Conservation (phyloP, 2,113 vertebrate genomes). For the Synodontis membranacea region DNA sequence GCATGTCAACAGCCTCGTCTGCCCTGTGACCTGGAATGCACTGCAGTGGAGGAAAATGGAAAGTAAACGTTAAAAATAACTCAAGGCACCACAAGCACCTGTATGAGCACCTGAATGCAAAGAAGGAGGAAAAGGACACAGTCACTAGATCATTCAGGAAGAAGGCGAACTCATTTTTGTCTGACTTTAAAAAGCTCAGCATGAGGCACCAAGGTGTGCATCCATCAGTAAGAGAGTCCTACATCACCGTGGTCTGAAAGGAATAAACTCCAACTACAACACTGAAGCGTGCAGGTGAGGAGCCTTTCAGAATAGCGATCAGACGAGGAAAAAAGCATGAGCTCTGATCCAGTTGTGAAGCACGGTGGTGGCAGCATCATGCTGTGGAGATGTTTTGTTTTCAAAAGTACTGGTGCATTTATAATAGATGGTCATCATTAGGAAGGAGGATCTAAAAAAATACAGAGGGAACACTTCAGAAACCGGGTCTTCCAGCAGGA, state of each 20-base stretch:
- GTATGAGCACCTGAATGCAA: too few species aligned
- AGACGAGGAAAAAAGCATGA: neutral
- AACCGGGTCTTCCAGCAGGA: too few species aligned
- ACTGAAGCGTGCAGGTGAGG: neutral
- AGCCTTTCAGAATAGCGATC: neutral
- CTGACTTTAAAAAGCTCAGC: neutral
- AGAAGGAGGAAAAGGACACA: too few species aligned
- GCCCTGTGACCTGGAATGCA: slow-evolving; percentile 85
- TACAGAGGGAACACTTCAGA: too few species aligned
- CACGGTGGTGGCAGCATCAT: too few species aligned
- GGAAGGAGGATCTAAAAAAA: too few species aligned
- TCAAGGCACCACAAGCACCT: too few species aligned
- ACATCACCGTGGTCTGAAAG: neutral
- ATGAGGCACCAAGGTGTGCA: neutral
- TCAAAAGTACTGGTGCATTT: too few species aligned
- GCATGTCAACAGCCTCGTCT: slow-evolving; percentile 88
- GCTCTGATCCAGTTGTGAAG: too few species aligned
- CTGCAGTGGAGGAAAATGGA: slow-evolving; percentile 66
- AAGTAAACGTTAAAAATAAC: neutral
- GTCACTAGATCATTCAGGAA: neutral
- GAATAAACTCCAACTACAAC: too few species aligned
- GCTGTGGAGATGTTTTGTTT: too few species aligned
- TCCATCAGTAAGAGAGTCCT: neutral
- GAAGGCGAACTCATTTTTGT: neutral
- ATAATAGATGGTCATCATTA: too few species aligned